These are phyloP conservation scores for Bombus vancouverensis DNA, from an alignment of 1,140 invertebrate species.

Conservation along the genomic window DNA sequence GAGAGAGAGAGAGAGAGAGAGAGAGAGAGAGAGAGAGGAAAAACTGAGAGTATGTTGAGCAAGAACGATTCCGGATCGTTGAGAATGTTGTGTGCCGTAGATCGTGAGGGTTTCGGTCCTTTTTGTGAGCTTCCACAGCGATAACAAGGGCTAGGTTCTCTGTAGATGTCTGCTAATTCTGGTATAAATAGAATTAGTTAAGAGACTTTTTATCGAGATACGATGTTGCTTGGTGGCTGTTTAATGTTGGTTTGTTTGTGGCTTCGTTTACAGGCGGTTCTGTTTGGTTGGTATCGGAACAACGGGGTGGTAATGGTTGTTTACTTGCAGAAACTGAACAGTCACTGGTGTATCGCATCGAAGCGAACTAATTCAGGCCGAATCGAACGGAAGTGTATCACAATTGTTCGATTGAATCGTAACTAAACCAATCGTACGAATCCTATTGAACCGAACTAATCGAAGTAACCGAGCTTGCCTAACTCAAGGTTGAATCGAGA, in stretches of 20 bases:
- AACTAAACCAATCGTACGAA: background rate
- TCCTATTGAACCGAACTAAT: background rate
- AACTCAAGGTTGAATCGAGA: background rate
- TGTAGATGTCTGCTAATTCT: background rate
- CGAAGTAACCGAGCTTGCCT: background rate
- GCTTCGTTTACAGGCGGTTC: background rate
- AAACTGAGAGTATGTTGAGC: background rate
- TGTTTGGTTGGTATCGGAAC: background rate
- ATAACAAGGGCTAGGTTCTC: background rate
- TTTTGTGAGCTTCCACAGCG: background rate
- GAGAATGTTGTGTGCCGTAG: background rate
- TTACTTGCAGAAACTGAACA: constrained; percentile 9
- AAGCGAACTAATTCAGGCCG: background rate
- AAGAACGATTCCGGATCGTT: constrained; percentile 14
- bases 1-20: background rate
- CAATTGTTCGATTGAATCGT: background rate
- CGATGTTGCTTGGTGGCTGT: background rate
- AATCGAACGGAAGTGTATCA: background rate
- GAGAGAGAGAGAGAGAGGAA: no score
- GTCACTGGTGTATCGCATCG: background rate
- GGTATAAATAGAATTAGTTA: background rate
- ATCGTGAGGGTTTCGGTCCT: background rate
- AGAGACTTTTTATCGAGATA: background rate
- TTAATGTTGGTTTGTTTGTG: background rate
- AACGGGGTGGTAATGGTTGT: background rate